These are phyloP conservation scores for Lethrus apterus DNA, from an alignment of 1,140 invertebrate genomes.

Conservation along the genomic window DNA sequence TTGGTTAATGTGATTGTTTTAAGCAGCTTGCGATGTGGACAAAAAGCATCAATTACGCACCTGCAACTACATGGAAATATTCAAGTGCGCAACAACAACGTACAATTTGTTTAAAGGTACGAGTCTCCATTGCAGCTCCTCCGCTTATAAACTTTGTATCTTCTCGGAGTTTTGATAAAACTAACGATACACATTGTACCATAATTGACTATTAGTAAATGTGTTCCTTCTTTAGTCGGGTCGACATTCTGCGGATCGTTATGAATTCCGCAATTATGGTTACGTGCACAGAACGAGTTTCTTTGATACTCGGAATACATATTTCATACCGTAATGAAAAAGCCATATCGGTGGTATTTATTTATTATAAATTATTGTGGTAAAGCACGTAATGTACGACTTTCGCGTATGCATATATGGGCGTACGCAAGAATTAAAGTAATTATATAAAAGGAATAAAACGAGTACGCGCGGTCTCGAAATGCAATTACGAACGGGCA, in stretches of 20 bases:
- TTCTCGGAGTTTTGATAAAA: too few species aligned
- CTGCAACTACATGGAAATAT: too few species aligned
- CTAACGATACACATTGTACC: slow-evolving; percentile 11
- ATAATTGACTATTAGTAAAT: slow-evolving; percentile 19
- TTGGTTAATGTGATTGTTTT: too few species aligned
- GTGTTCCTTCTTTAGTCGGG: slow-evolving; percentile 13
- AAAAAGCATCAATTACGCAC: too few species aligned
- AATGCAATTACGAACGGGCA: too few species aligned
- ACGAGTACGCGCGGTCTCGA: too few species aligned
- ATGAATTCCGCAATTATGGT: slow-evolving; percentile 17
- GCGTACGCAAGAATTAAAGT: slow-evolving; percentile 11
- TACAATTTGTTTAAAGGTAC: too few species aligned
- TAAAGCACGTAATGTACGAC: slow-evolving; percentile 13
- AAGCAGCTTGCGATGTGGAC: too few species aligned
- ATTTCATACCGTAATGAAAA: slow-evolving; percentile 13
- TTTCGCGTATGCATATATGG: slow-evolving; percentile 9
- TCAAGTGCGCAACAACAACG: too few species aligned
- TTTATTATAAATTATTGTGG: slow-evolving; percentile 14
- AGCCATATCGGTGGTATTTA: slow-evolving; percentile 8
- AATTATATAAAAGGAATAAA: too few species aligned
- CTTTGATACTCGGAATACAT: neutral
- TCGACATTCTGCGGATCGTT: slow-evolving; percentile 12
- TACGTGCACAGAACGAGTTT: slow-evolving; percentile 10
- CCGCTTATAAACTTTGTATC: too few species aligned
- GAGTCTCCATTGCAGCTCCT: too few species aligned